Evolutionary conservation across 2,888 invertebrate genomes (phyloP), one percentile per base, ranked within the genome.

Genomic region (Ctenicera cuprea): DNA sequence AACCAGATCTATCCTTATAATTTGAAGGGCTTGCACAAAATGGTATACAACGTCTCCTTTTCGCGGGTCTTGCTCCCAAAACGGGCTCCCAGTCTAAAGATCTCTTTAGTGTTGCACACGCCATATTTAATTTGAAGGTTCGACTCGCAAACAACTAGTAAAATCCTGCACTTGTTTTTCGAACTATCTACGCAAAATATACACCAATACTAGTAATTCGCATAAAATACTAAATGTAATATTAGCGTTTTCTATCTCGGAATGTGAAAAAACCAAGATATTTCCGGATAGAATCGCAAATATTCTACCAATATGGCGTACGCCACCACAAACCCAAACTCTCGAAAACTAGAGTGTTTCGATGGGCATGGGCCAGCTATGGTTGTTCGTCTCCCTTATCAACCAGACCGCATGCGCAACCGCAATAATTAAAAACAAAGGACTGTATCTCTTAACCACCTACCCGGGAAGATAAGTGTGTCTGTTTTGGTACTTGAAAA

Each of bases 31-130:
- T 91, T 74, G 91, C 91, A 83, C 95, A 94, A 89, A 96, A 94
- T 73, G 96, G 96, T 84, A 94, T 93, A 89, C 97, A 97, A 89
- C 97, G 92, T 88, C 97, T 92, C 85, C 97, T 91, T 88, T 97
- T 97, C 33, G 94, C 93, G 73, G 97, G 95, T 84, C 95, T 90
- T 85, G 94, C 94, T 86, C 94, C 94, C 88, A 97, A 92, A 78
- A 93, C 90, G 79, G 97, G 94, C 89, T 98, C 98, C 93, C 97
- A 97, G 88, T 98, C 98, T 86, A 97, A 91, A 87, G 94, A 94
- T 88, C 98, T 92, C 91, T 98, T 98, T 80, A 98, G 91, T 85
- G 98, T 98, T 89, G 97, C 97, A 91, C 98, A 98, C 91, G 98
- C 98, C 98, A 98, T 98, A 91, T 91, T 92, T 87, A 84, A 83